phyloP scores from a whole-genome alignment of 2,797 vertebrate genomes.

The Ctenopoma multispine region DNA sequence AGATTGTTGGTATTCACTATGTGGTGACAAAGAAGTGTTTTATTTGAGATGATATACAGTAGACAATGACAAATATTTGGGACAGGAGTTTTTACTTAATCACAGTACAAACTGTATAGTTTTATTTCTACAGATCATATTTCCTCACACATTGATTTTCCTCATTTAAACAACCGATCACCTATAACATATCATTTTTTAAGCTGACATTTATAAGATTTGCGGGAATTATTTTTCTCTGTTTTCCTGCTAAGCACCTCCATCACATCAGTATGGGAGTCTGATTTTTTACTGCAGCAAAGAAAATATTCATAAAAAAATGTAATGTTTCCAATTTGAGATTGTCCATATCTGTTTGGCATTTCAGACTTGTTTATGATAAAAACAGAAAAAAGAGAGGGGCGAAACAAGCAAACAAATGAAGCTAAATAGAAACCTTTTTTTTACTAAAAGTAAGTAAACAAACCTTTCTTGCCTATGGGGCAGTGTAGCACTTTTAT shows the following conservation, averaged over 20 bases:
- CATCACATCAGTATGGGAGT: neutral
- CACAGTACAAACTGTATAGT: slow-evolving; percentile 43
- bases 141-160: slow-evolving; percentile 23
- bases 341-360: neutral
- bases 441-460: slow-evolving; percentile 44
- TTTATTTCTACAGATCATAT: slow-evolving; percentile 42
- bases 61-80: slow-evolving; percentile 27
- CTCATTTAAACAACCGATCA: slow-evolving; percentile 30
- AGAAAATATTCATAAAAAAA: slow-evolving; percentile 19
- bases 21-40: slow-evolving; percentile 54
- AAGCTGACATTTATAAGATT: slow-evolving; percentile 26
- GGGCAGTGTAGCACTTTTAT: slow-evolving; percentile 81
- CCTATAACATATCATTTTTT: neutral
- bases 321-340: neutral
- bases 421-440: slow-evolving; percentile 55
- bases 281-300: neutral
- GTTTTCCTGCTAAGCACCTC: slow-evolving; percentile 18
- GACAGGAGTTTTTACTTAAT: slow-evolving; percentile 37
- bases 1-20: slow-evolving; percentile 55
- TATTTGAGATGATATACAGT: slow-evolving; percentile 45
- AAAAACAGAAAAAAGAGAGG: slow-evolving; percentile 15
- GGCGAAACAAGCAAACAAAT: slow-evolving; percentile 54
- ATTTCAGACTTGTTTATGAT: slow-evolving; percentile 16
- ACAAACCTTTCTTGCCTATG: slow-evolving; percentile 71
- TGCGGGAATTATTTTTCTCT: slow-evolving; percentile 26